Percentiles rank a stretch among this genome's conserved stretches.
phyloP scores from a whole-genome alignment of 2,113 vertebrate species.

The Amblyopsis rosae region DNA sequence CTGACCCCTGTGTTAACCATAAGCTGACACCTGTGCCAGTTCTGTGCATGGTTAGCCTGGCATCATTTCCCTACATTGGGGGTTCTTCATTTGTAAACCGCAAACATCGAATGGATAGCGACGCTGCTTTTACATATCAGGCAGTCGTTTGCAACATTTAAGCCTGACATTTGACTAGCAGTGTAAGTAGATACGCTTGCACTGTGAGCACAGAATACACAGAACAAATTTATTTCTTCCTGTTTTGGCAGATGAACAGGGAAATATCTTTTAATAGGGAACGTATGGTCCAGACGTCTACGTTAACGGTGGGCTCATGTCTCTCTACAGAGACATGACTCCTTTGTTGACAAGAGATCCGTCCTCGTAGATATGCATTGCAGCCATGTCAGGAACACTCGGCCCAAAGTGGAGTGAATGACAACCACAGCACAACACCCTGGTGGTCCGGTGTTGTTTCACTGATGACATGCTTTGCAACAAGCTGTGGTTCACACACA shows the following conservation, averaged over 20 bases:
- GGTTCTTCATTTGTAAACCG: conserved; percentile 30
- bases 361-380: conserved; percentile 46
- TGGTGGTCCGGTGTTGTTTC: too few species aligned
- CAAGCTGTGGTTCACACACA: neutral
- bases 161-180: conserved; percentile 56
- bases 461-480: conserved; percentile 7
- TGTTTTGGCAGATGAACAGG: neutral
- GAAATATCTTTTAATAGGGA: neutral
- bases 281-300: conserved; percentile 25
- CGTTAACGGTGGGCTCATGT: conserved; percentile 7
- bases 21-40: conserved; percentile 51
- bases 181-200: conserved; percentile 24
- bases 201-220: neutral
- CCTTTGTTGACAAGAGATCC: conserved; percentile 47
- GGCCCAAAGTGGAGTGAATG: conserved; percentile 28
- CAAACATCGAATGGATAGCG: conserved; percentile 29
- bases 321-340: conserved; percentile 35
- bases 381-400: conserved; percentile 12
- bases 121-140: conserved; percentile 56
- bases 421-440: neutral
- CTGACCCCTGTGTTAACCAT: conserved; percentile 25
- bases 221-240: neutral
- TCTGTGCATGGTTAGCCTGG: conserved; percentile 4
- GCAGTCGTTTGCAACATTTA: conserved; percentile 59
- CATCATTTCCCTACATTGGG: conserved; percentile 52